Percentiles rank a stretch among this genome's conserved stretches.
phyloP scores from a whole-genome alignment of 2,797 vertebrate species.

The Scolopax bukidnonensis region DNA sequence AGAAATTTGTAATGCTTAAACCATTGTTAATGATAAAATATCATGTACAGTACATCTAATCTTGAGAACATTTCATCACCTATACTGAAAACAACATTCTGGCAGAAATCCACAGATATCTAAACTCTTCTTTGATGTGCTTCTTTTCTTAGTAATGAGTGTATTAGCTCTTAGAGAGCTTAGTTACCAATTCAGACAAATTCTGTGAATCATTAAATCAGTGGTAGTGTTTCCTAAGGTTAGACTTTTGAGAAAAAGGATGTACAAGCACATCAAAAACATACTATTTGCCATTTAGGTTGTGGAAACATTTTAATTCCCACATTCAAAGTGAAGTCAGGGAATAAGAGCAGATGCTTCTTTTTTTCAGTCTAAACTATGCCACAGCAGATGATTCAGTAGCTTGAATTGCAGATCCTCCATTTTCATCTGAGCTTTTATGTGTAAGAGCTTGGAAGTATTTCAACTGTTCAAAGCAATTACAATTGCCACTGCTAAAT shows the following conservation, averaged over 20 bases:
- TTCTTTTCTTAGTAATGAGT: not conserved
- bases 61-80: not conserved
- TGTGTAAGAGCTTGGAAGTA: not conserved
- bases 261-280: not conserved
- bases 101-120: not conserved
- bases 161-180: not conserved
- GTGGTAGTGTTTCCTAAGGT: not conserved
- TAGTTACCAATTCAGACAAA: not conserved
- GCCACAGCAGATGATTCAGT: not conserved
- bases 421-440: conserved; percentile 4
- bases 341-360: conserved; percentile 1
- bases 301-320: conserved; percentile 34
- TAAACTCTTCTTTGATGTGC: not conserved
- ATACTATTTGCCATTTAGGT: conserved; percentile 11
- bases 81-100: not conserved
- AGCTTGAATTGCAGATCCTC: conserved; percentile 1
- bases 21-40: not conserved
- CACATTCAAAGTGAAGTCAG: conserved; percentile 6
- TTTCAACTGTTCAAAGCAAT: conserved; percentile 34
- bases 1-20: not conserved
- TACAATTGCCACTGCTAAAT: not conserved
- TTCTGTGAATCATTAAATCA: not conserved
- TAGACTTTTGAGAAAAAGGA: not conserved
- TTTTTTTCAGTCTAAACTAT: not conserved
- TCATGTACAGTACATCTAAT: not conserved